A percentile compares a stretch with the other conserved stretches of the same genome.
These are phyloP conservation scores for Takifugu flavidus DNA, from an alignment of 2,113 vertebrate species.

Conservation along the genomic window DNA sequence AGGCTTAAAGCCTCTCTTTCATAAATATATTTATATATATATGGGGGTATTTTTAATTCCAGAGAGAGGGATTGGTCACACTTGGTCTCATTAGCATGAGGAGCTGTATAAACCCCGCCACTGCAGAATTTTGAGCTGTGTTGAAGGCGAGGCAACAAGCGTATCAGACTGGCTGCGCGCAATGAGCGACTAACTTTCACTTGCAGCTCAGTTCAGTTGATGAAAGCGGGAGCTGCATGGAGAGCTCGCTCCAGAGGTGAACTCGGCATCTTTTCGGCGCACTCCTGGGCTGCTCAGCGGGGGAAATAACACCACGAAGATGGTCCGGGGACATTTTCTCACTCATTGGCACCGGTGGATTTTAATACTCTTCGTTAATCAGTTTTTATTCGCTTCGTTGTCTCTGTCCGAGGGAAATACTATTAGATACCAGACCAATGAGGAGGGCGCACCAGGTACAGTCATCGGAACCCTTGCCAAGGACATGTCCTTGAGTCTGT, in stretches of 20 bases:
- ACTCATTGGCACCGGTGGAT: constrained; percentile 71
- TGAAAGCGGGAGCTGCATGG: constrained; percentile 50
- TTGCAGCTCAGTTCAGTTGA: constrained; percentile 59
- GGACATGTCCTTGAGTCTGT: constrained; percentile 84
- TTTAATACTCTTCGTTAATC: constrained; percentile 55
- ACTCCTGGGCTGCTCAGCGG: constrained; percentile 45
- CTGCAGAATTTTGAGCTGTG: constrained; percentile 70
- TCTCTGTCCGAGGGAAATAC: constrained; percentile 80
- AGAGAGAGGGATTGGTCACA: constrained; percentile 71
- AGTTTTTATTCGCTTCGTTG: constrained; percentile 52
- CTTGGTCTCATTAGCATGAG: constrained; percentile 84
- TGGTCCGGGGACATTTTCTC: constrained; percentile 43
- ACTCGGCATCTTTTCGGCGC: constrained; percentile 31
- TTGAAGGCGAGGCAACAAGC: constrained; percentile 65
- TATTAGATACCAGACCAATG: constrained; percentile 86
- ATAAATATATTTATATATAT: constrained; percentile 1
- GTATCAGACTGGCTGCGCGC: constrained; percentile 61
- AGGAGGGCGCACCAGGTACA: constrained; percentile 87
- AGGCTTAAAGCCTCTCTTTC: constrained; percentile 43
- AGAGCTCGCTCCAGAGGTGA: constrained; percentile 53
- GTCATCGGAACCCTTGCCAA: constrained; percentile 92
- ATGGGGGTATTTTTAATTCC: constrained; percentile 72
- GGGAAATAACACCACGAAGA: constrained; percentile 41
- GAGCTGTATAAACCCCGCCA: constrained; percentile 81
- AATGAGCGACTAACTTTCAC: constrained; percentile 68